Evolutionary conservation across 1,140 invertebrate genomes (phyloP).

Genomic region (Lepidotrigona ventralis): DNA sequence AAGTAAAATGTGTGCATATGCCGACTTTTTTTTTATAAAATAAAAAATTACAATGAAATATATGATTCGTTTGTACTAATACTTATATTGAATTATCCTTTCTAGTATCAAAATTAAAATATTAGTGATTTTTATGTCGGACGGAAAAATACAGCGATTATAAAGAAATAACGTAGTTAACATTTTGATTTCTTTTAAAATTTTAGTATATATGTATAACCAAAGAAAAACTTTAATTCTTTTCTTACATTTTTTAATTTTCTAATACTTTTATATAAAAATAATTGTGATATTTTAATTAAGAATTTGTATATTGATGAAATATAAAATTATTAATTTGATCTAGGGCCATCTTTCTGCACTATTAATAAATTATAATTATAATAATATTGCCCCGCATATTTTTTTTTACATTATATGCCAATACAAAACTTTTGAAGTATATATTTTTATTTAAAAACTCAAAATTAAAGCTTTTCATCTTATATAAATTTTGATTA

Average conservation of each 20-base stretch:
- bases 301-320: not conserved
- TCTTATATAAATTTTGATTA: not conserved
- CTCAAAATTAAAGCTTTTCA: not conserved
- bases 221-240: not conserved
- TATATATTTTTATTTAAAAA: not conserved
- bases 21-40: not conserved
- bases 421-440: conserved; percentile 44
- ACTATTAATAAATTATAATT: conserved; percentile 41
- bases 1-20: conserved; percentile 28
- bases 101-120: conserved; percentile 15
- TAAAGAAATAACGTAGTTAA: conserved; percentile 31
- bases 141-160: conserved; percentile 27
- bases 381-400: conserved; percentile 29
- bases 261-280: not conserved
- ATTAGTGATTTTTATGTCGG: conserved; percentile 19
- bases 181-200: conserved; percentile 3
- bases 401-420: conserved; percentile 19
- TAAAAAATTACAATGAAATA: conserved; percentile 24
- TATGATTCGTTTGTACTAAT: conserved; percentile 29
- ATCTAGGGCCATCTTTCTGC: conserved; percentile 14
- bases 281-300: conserved; percentile 22
- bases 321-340: conserved; percentile 33
- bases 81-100: conserved; percentile 19
- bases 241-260: not conserved
- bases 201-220: not conserved